Base-by-base conservation (phyloP, 2,797 vertebrate species). In the Onychomys torridus region DNA sequence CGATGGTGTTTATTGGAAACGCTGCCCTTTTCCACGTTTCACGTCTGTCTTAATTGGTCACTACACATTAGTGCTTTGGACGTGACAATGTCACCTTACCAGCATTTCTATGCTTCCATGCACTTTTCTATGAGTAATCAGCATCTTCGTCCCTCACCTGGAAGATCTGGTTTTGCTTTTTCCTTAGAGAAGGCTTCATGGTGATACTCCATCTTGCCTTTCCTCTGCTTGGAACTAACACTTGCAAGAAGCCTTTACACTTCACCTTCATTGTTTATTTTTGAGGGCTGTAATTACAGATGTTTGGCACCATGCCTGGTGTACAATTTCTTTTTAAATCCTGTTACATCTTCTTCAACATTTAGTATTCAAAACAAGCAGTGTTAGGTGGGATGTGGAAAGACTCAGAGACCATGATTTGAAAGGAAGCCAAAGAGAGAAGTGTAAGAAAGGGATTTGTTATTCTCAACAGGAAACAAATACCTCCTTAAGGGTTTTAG, bases 301-400 rank as follows among this genome's bases (percentile, higher is more conserved):
- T 37, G 67, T 57, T 32, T 69, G 14, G 25, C 16, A 73, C 25
- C 37, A 59, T 46, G n/a, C 55, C 29, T 76, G 34, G 21, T 25
- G 55, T 87, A 55, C 23, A 71, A 32, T 19, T 32, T 59, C 37
- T 55, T 71, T 67, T 67, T 89, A 69, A 89, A 49, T 67, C 23
- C 29, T 46, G 55, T 52, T 61, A 61, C 19, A n/a, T n/a, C 67
- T 85, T 46, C 32, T 65, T 95, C 32, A 89, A 63, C 79, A 63
- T 90, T 76, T 95, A 75, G 73, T 84, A 8, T 84, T 90, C 67
- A 91, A 65, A 93, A 91, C 69, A 21, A n/a, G 88, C 65, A 49
- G 29, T 34, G 55, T 71, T 91, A 19, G 5, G 63, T 89, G 65
- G 89, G 84, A 78, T 92, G 52, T 92, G 11, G 63, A 79, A 83